Evolutionary conservation across 2,888 invertebrate species (phyloP), one percentile per base, ranked within the genome.

Genomic region (Caenorhabditis virilis): DNA sequence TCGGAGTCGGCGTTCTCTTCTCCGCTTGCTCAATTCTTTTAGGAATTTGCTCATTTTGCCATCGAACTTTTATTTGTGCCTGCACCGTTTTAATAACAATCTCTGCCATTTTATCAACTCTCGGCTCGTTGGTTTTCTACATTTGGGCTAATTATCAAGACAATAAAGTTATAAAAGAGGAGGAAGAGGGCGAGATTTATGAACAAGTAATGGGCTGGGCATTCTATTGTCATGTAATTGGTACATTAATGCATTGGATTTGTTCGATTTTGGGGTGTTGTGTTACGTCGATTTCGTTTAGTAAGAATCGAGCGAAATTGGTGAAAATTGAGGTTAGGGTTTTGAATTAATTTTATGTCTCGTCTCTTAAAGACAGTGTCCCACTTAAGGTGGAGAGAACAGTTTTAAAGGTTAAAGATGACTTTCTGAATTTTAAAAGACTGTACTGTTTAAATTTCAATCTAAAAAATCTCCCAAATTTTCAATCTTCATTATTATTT

Each of bases 151-250:
- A 72, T 53, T 78, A 78, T 50, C 82, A 82, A 39, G 80, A 82
- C 61, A 82, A 82, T 55, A 78, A 79, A 56, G 71, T 82, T 13
- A 77, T 82, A 30, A 78, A 79, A 57, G 79, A 82, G 46, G 79
- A 80, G 30, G 79, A 78, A 18, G 76, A 76, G 18, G 64, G 68
- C 16, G 78, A 78, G 25, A 72, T 76, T 16, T 82, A 82, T 39
- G 78, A 81, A 76, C 82, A 82, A 75, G 66, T 69, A 23, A 70
- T 82, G 23, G 82, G 82, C n/a, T 82, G 81, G 80, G 78, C 82
- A 1, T 82, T 78, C 56, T 78, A 77, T 51, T 69, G 71, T 30
- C 76, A 80, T 36, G 23, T 80, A 6, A 45, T 76, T 9, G 78
- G 74, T 36, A 69, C 77, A 15, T 23, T 72, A n/a, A 64, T 80